A percentile compares a stretch with the other conserved stretches of the same genome.
Conservation (phyloP, 2,113 vertebrate genomes). For the Cephalopholis sonnerati region DNA sequence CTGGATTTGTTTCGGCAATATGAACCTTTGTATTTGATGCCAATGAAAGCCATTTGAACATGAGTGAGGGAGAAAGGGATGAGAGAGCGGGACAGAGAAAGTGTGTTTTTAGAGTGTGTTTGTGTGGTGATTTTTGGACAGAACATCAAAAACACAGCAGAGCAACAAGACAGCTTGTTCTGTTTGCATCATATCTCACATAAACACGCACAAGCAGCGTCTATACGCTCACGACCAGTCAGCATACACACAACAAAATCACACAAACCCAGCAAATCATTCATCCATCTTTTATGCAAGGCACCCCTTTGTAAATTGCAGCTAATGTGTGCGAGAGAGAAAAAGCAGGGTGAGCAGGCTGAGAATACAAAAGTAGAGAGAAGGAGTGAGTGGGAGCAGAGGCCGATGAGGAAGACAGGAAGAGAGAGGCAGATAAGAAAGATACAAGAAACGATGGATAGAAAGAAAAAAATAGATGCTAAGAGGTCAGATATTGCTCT, state of each 20-base stretch:
- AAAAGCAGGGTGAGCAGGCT: conserved; percentile 35
- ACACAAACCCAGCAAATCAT: conserved; percentile 69
- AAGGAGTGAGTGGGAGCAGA: conserved; percentile 37
- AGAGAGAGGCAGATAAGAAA: conserved; percentile 7
- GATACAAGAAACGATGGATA: not conserved
- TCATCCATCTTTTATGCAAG: conserved; percentile 72
- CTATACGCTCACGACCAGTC: conserved; percentile 47
- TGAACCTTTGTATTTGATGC: conserved; percentile 77
- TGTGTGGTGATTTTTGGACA: conserved; percentile 74
- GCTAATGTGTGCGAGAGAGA: conserved; percentile 55
- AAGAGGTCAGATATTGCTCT: conserved; percentile 31
- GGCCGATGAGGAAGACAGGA: conserved; percentile 14
- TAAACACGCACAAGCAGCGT: conserved; percentile 55
- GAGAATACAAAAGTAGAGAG: conserved; percentile 59
- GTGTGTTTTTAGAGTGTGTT: conserved; percentile 60
- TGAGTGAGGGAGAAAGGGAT: conserved; percentile 45
- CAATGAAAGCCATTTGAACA: conserved; percentile 76
- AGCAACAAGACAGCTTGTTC: conserved; percentile 76
- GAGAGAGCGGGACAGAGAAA: conserved; percentile 54
- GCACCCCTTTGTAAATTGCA: conserved; percentile 67
- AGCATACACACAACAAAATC: conserved; percentile 43
- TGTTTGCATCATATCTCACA: conserved; percentile 78
- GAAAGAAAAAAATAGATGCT: conserved; percentile 11
- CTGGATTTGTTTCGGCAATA: conserved; percentile 70
- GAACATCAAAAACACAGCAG: conserved; percentile 78